A percentile compares a stretch with the other conserved stretches of the same genome.
Evolutionary conservation across 2,888 invertebrate species (phyloP).

Genomic region (Ectemnius continuus): DNA sequence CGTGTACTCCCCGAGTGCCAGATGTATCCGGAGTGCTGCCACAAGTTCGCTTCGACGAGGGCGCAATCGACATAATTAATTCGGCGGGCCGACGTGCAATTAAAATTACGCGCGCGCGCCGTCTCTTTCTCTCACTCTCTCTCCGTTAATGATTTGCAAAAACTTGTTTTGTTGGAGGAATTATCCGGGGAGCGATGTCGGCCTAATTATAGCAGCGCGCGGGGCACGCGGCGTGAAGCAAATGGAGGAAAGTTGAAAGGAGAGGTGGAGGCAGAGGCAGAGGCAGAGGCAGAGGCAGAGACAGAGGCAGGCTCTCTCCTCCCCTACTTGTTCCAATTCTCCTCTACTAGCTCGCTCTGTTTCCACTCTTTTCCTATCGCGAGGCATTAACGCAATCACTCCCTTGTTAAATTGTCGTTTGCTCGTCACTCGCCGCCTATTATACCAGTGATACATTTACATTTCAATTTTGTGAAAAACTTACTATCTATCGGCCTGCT

Average conservation of each 20-base stretch:
- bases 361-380: neutral
- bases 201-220: conserved; percentile 70
- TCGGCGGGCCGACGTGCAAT: conserved; percentile 68
- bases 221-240: conserved; percentile 50
- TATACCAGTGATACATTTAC: no score
- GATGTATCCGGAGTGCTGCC: neutral
- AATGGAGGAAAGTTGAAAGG: conserved; percentile 61
- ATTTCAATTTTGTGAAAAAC: no score
- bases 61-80: conserved; percentile 71
- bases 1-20: neutral
- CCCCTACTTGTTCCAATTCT: conserved; percentile 23
- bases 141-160: conserved; percentile 70
- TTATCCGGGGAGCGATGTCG: conserved; percentile 31
- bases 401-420: no score
- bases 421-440: no score
- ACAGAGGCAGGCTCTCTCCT: conserved; percentile 1
- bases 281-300: conserved; percentile 27
- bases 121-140: no score
- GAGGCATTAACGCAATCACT: no score
- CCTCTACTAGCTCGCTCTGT: conserved; percentile 6
- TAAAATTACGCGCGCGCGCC: conserved; percentile 72
- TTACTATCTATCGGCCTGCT: no score
- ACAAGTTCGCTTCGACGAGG: conserved; percentile 2
- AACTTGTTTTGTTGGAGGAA: conserved; percentile 70
- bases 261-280: neutral